Evolutionary conservation across 1,140 invertebrate genomes (phyloP).

Genomic region (Orchestia grillus): DNA sequence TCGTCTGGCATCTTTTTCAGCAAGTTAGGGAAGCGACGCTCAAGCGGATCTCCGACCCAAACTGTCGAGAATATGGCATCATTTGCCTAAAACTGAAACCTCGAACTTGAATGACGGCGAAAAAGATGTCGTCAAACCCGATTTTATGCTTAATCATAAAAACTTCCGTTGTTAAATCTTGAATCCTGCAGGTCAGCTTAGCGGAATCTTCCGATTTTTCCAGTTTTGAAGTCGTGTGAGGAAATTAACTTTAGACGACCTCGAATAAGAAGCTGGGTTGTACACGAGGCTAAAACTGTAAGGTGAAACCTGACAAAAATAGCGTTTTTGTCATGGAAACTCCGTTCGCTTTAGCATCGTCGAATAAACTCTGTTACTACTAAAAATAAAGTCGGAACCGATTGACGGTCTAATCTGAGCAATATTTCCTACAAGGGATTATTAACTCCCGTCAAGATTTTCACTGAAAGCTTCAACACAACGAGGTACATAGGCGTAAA

Average conservation of each 20-base stretch:
- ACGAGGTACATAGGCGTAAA: neutral
- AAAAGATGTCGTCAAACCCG: neutral
- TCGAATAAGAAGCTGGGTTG: neutral
- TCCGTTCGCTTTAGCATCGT: neutral
- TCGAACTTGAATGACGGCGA: neutral
- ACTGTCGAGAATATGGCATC: neutral
- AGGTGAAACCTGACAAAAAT: neutral
- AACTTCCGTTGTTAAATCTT: neutral
- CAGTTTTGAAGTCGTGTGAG: neutral
- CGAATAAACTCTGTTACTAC: neutral
- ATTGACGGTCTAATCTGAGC: neutral
- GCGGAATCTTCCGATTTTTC: neutral
- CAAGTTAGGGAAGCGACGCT: neutral
- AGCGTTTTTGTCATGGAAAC: neutral
- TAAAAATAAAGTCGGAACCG: neutral
- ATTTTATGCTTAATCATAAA: neutral
- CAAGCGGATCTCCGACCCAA: neutral
- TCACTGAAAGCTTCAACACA: neutral
- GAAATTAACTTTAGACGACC: neutral
- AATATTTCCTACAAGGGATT: neutral
- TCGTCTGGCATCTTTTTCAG: slow-evolving; percentile 1
- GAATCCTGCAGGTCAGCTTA: neutral
- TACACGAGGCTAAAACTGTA: neutral
- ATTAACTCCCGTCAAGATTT: neutral
- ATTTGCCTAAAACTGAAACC: neutral